A percentile compares a stretch with the other conserved stretches of the same genome.
These are phyloP conservation scores for Muricea muricata DNA, from an alignment of 92 coral and sea anemone species.

Conservation along the genomic window DNA sequence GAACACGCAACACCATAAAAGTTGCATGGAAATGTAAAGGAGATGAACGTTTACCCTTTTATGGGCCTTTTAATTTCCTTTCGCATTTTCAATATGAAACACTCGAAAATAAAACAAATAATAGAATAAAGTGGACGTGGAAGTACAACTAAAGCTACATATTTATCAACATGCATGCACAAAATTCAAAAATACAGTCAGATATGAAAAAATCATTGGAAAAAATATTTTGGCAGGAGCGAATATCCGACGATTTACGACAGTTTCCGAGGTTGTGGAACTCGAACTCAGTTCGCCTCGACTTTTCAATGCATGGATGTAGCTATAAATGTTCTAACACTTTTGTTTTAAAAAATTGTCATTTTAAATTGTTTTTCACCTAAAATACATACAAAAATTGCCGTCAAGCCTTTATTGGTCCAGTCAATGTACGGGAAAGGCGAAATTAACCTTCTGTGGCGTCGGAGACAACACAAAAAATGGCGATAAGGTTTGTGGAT, in stretches of 20 bases:
- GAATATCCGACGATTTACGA: not conserved
- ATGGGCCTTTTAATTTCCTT: not conserved
- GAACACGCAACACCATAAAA: not conserved
- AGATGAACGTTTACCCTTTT: not conserved
- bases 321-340: not conserved
- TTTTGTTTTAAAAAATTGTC: not conserved
- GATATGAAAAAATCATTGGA: no score
- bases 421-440: constrained; percentile 51
- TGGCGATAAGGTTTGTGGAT: constrained; percentile 84
- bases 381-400: constrained; percentile 5
- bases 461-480: constrained; percentile 33
- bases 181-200: not conserved
- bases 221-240: not conserved
- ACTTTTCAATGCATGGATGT: not conserved
- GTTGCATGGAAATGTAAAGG: not conserved
- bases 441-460: constrained; percentile 1
- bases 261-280: not conserved
- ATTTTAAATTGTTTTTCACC: not conserved
- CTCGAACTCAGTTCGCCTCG: not conserved
- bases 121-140: not conserved
- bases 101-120: no score
- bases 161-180: not conserved
- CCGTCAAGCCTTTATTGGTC: constrained; percentile 29
- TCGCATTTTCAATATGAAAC: not conserved
- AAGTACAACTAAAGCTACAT: not conserved